These are phyloP conservation scores for Thereva nobilitata DNA, from an alignment of 2,888 invertebrate species.

Conservation along the genomic window DNA sequence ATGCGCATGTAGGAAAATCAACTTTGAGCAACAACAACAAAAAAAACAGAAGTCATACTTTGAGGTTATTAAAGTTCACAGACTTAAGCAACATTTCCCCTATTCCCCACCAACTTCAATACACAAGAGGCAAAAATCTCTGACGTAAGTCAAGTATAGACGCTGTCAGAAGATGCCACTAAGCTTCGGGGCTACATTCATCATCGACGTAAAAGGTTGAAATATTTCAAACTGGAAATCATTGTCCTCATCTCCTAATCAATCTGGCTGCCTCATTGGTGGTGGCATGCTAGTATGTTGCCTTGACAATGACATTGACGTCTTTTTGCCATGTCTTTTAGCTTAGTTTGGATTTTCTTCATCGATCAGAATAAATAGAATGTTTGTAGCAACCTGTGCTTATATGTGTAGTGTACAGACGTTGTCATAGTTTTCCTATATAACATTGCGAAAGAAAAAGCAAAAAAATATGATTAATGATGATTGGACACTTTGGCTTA, in stretches of 20 bases:
- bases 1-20: neutral
- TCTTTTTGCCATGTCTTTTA: too few species aligned
- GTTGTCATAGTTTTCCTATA: neutral
- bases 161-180: neutral
- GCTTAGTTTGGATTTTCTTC: too few species aligned
- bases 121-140: too few species aligned
- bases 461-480: constrained; percentile 10
- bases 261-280: neutral
- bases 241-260: constrained; percentile 24
- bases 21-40: constrained; percentile 1
- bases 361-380: too few species aligned
- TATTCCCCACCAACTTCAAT: too few species aligned
- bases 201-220: constrained; percentile 37
- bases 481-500: constrained; percentile 52
- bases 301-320: constrained; percentile 28
- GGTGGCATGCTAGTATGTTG: constrained; percentile 1
- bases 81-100: too few species aligned
- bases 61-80: constrained; percentile 25
- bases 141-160: neutral
- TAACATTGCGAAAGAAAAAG: neutral
- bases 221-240: constrained; percentile 31
- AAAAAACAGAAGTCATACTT: neutral
- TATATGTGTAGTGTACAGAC: too few species aligned
- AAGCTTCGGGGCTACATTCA: constrained; percentile 25
- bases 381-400: too few species aligned